Percentiles rank a stretch among this genome's conserved stretches.
These are phyloP conservation scores for Zaprionus vittiger DNA, from an alignment of 1,140 invertebrate genomes.

Conservation along the genomic window DNA sequence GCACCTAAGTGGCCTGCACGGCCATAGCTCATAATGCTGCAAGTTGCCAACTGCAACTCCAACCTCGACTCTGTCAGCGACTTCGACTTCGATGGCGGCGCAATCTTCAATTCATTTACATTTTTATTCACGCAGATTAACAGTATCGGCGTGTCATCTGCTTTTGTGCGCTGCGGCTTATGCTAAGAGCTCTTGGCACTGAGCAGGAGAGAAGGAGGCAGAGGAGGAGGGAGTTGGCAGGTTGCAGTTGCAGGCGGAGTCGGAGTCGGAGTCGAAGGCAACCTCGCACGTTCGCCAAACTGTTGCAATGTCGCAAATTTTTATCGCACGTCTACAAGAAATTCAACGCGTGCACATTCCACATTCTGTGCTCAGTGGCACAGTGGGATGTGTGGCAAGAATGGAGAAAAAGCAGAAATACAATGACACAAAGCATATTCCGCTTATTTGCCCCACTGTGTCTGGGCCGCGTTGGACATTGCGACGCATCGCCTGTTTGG, in stretches of 20 bases:
- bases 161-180: slow-evolving; percentile 61
- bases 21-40: slow-evolving; percentile 67
- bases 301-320: slow-evolving; percentile 84
- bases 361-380: slow-evolving; percentile 68
- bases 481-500: slow-evolving; percentile 56
- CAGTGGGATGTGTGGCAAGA: slow-evolving; percentile 2
- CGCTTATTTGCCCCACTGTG: slow-evolving; percentile 36
- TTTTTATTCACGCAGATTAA: slow-evolving; percentile 83
- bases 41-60: slow-evolving; percentile 4
- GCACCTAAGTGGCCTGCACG: slow-evolving; percentile 47
- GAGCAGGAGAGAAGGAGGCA: not conserved
- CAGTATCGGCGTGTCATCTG: slow-evolving; percentile 80
- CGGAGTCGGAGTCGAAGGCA: slow-evolving; percentile 19
- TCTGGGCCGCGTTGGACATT: slow-evolving; percentile 19
- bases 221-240: not conserved
- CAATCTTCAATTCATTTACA: slow-evolving; percentile 83
- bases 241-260: slow-evolving; percentile 23
- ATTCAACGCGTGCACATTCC: slow-evolving; percentile 82
- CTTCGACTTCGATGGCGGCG: slow-evolving; percentile 44
- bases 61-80: slow-evolving; percentile 11
- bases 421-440: not conserved
- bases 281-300: slow-evolving; percentile 73
- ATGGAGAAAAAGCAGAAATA: too few relatives aligned
- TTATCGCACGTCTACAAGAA: slow-evolving; percentile 83
- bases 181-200: slow-evolving; percentile 62